Conservation (phyloP, 2,888 invertebrate genomes). For the Heliconius ethilla region DNA sequence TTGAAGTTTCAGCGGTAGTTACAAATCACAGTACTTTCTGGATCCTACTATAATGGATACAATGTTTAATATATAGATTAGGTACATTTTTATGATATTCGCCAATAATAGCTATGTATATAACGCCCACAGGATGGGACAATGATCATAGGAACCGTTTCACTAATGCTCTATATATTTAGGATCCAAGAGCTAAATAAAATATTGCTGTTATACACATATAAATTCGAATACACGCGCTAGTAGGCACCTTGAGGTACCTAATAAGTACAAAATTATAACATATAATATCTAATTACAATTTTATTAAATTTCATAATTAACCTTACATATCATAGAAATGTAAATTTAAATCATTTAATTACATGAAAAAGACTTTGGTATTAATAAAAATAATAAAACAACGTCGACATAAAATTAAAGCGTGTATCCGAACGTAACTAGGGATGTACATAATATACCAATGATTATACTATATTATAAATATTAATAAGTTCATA, state of each 20-base stretch:
- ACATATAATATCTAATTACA: constrained; percentile 16
- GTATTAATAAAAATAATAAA: constrained; percentile 30
- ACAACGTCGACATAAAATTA: constrained; percentile 27
- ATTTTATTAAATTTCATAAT: constrained; percentile 30
- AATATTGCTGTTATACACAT: constrained; percentile 39
- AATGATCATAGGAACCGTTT: constrained; percentile 44
- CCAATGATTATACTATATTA: constrained; percentile 48
- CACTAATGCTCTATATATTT: constrained; percentile 32
- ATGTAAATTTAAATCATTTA: constrained; percentile 32
- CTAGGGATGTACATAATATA: constrained; percentile 41
- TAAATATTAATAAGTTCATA: constrained; percentile 74
- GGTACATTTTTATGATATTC: constrained; percentile 51
- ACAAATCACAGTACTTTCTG: constrained; percentile 75
- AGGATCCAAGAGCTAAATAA: constrained; percentile 41
- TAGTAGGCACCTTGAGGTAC: constrained; percentile 26
- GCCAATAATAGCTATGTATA: constrained; percentile 48
- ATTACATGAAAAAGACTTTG: constrained; percentile 37
- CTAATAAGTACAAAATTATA: constrained; percentile 27
- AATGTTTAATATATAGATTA: constrained; percentile 54
- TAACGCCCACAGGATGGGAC: constrained; percentile 39
- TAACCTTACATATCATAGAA: constrained; percentile 23
- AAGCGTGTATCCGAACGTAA: constrained; percentile 52
- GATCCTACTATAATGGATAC: constrained; percentile 67
- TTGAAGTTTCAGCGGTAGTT: constrained; percentile 66
- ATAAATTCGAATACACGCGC: constrained; percentile 39